Evolutionary conservation across 2,888 invertebrate genomes (phyloP), one percentile per base, ranked within the genome.

Genomic region (Zygaena filipendulae): DNA sequence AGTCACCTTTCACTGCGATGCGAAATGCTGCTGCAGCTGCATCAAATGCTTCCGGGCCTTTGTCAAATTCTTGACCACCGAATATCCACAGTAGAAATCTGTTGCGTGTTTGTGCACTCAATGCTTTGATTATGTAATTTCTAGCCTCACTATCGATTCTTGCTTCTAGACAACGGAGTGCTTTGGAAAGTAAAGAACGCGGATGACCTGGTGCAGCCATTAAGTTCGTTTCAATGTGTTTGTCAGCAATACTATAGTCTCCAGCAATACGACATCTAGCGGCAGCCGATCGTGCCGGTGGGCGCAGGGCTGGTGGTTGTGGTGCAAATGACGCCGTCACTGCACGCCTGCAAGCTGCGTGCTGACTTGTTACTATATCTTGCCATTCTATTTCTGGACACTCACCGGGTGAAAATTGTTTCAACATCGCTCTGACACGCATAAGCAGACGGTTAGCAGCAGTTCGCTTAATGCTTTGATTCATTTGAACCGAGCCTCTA

Each of bases 261-360:
- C 64, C 70, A 7, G 63, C 67, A 19, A 60, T 46, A 9, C 62
- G 55, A 35, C 59, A 50, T 40, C 70, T 54, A 2, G 68, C 50
- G 3, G 63, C 59, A 21, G 70, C 58, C n/a, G 42, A 30, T 3
- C 43, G 50, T 4, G 52, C 29, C 1, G 64, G 45, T 12, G 37
- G 20, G 4, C 54, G 59, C 9, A 33, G 36, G 5, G 43, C 47
- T 5, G 68, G 67, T 11, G 68, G 56, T 35, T 66, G 70, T 0
- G 79, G 74, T 29, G 59, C 62, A 47, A 79, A 79, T 0, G 79
- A 77, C 21, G 70, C 53, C 8, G 66, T 60, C 2, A 79, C 74
- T 7, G 77, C 75, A 8, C 64, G 61, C 32, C 74, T 57, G 29
- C 59, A 43, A 4, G 75, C 64, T 14, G 63, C 55, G 35, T 79